Conservation (phyloP, 1,140 invertebrate species). For the Thaumetopoea pityocampa region DNA sequence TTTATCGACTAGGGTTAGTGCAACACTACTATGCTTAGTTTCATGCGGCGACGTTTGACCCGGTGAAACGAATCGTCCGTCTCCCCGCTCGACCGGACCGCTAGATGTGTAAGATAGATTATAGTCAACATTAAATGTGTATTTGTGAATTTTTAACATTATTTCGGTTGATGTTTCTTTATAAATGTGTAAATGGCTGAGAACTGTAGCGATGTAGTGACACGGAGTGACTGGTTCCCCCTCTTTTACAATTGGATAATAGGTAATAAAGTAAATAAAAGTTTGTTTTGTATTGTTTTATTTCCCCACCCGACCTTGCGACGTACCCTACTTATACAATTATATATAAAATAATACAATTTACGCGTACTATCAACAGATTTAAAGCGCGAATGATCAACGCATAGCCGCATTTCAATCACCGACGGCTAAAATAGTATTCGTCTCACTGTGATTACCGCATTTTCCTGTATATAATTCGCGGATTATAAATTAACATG, state of each 20-base stretch:
- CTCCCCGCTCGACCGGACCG: conserved; percentile 42
- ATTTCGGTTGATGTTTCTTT: conserved; percentile 72
- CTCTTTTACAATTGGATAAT: conserved; percentile 74
- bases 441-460: too few species aligned
- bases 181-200: conserved; percentile 69
- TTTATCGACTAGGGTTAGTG: conserved; percentile 4
- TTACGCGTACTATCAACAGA: background rate
- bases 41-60: conserved; percentile 26
- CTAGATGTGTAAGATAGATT: conserved; percentile 53
- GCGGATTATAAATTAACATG: too few species aligned
- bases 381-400: too few species aligned
- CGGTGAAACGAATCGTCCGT: conserved; percentile 32
- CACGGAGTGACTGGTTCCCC: conserved; percentile 69
- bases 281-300: conserved; percentile 55
- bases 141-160: conserved; percentile 72
- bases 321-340: conserved; percentile 35
- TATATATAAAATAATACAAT: conserved; percentile 36
- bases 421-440: too few species aligned
- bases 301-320: conserved; percentile 24
- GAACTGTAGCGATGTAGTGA: conserved; percentile 66
- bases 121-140: conserved; percentile 73
- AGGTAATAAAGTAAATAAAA: conserved; percentile 73
- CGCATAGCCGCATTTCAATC: too few species aligned
- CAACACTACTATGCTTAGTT: conserved; percentile 24
- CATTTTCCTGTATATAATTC: too few species aligned